Base-by-base conservation (phyloP, 2,113 vertebrate genomes). In the Triplophysa rosa region DNA sequence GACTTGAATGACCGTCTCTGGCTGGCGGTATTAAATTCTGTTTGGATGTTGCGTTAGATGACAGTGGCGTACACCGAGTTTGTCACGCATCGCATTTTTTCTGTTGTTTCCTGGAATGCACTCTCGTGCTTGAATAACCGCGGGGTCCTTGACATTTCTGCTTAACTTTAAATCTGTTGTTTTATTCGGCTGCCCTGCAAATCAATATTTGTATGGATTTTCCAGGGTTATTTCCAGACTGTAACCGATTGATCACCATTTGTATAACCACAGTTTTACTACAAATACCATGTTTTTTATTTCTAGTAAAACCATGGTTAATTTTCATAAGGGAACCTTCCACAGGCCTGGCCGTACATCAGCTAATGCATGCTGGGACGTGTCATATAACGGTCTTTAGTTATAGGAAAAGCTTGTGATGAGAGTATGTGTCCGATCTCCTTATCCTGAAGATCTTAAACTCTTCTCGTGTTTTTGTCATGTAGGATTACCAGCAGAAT, bases 401-500 rank as follows among this genome's bases (percentile, higher is more conserved):
- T 63, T 71, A 54, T 37, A 70, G 54, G 68, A 79, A 63, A 13
- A 26, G 47, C 12, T 29, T 23, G 19, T 45, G 37, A 68, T 49
- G 67, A 40, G 45, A 40, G 24, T 47, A 72, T 65, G 68, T 63
- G 62, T 71, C 68, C 19, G 68, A 42, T 71, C 59, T 56, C 58
- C 19, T 63, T 9, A 58, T 63, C 61, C 47, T 42, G 26, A 72
- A 56, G 47, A 65, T 37, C 29, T 19, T 42, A 9, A n/a, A 10
- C 17, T 64, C 24, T 58, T 19, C 40, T 69, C 12, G 5, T n/a
- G 19, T 72, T 64, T 67, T 40, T 40, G 61, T 69, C 67, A 54
- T 40, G 78, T 63, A 37, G 24, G 42, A 71, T 47, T 62, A 21
- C 10, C 10, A 74, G 72, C 40, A 63, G 12, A 47, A 26, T 49